Conservation (phyloP, 1,140 invertebrate species). For the Belonocnema kinseyi region DNA sequence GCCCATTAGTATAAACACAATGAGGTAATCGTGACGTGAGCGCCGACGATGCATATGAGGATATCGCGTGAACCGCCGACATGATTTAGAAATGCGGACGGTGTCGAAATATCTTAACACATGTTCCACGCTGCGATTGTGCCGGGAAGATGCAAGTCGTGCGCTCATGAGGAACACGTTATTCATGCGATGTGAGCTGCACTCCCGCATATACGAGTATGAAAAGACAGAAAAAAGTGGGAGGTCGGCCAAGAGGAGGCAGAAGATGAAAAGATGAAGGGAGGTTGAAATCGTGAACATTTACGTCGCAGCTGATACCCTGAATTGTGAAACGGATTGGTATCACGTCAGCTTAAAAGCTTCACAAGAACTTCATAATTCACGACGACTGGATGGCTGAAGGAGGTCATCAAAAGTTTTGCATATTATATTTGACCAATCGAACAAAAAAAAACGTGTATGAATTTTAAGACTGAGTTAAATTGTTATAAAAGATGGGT, state of each 20-base stretch:
- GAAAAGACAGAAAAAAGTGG: background rate
- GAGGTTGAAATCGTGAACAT: background rate
- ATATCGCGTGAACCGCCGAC: constrained; percentile 23
- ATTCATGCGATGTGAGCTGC: constrained; percentile 20
- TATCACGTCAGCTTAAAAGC: background rate
- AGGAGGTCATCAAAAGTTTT: background rate
- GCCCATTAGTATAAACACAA: constrained; percentile 2
- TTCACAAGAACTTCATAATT: background rate
- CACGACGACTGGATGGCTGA: background rate
- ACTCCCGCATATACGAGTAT: background rate
- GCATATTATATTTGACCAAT: background rate
- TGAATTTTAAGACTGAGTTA: background rate
- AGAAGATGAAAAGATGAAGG: constrained; percentile 2
- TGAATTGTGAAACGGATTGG: constrained; percentile 11
- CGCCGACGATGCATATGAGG: background rate
- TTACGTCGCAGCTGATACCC: constrained; percentile 6
- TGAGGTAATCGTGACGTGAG: constrained; percentile 7
- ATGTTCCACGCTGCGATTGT: constrained; percentile 26
- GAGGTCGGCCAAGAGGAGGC: background rate
- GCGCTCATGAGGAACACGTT: constrained; percentile 27
- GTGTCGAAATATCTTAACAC: constrained; percentile 28
- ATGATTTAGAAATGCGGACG: constrained; percentile 14
- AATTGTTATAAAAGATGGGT: background rate
- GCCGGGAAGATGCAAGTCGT: constrained; percentile 25
- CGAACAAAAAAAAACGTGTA: background rate